Evolutionary conservation across 2,113 vertebrate genomes (phyloP).

Genomic region (Sander vitreus): DNA sequence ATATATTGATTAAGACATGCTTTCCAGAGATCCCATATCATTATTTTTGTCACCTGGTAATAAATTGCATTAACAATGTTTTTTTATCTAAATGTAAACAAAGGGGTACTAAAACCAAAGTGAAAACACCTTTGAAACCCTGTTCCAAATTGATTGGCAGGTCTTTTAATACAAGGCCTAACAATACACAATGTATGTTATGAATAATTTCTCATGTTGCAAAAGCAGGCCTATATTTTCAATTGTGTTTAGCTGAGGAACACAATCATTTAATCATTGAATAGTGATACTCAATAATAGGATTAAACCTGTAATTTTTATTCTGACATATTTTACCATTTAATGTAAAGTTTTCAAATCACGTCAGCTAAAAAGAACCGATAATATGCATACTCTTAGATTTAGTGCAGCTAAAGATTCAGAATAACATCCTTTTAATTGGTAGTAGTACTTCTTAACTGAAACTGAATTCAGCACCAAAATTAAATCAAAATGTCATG

Average conservation of each 20-base stretch:
- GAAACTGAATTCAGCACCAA: neutral
- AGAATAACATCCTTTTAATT: neutral
- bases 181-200: neutral
- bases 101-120: neutral
- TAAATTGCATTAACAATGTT: no score
- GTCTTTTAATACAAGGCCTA: neutral
- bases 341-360: neutral
- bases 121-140: neutral
- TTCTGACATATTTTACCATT: neutral
- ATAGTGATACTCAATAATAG: neutral
- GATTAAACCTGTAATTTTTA: neutral
- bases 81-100: neutral
- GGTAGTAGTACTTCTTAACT: neutral
- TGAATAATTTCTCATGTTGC: neutral
- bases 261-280: neutral
- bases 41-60: neutral
- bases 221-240: neutral
- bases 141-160: neutral
- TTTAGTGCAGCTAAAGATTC: neutral
- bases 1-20: conserved; percentile 20
- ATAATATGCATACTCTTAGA: neutral
- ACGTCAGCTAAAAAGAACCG: neutral
- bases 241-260: neutral
- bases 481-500: neutral
- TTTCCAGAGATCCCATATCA: neutral